phyloP scores from a whole-genome alignment of 2,888 invertebrate species.

The Tiliacea aurago region DNA sequence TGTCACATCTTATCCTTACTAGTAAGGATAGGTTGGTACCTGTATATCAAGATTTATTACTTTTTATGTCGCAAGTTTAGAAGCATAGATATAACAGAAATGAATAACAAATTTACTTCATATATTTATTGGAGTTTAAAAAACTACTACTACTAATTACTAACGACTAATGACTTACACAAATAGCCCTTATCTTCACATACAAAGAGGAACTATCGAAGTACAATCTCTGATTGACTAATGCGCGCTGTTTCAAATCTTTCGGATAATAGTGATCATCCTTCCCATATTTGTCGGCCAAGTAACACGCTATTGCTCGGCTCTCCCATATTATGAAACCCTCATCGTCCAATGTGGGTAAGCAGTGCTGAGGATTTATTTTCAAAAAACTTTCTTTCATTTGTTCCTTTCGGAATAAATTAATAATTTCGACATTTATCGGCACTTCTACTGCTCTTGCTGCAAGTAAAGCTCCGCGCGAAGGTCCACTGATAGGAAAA shows the following conservation, averaged over 20 bases:
- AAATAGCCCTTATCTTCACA: conserved; percentile 91
- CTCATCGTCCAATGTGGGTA: conserved; percentile 93
- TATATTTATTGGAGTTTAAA: conserved; percentile 63
- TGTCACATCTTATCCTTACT: neutral
- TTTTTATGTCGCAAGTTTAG: neutral
- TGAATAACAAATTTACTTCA: neutral
- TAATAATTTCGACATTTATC: conserved; percentile 85
- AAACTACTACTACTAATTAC: too few species aligned
- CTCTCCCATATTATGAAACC: conserved; percentile 93
- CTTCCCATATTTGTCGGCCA: conserved; percentile 91
- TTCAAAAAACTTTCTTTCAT: conserved; percentile 89
- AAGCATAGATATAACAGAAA: neutral
- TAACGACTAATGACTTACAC: conserved; percentile 81
- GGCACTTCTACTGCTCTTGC: conserved; percentile 91
- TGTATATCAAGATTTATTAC: neutral
- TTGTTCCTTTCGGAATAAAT: conserved; percentile 91
- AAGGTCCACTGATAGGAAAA: conserved; percentile 91
- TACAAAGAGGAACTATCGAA: conserved; percentile 92
- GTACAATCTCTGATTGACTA: conserved; percentile 91
- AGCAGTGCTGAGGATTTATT: conserved; percentile 92
- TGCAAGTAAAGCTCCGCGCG: conserved; percentile 91
- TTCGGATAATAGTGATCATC: conserved; percentile 91
- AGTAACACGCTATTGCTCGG: conserved; percentile 91
- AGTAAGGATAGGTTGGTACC: too few species aligned
- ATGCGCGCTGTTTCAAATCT: conserved; percentile 89